phyloP scores from a whole-genome alignment of 2,113 vertebrate species.

The Thomomys bottae region DNA sequence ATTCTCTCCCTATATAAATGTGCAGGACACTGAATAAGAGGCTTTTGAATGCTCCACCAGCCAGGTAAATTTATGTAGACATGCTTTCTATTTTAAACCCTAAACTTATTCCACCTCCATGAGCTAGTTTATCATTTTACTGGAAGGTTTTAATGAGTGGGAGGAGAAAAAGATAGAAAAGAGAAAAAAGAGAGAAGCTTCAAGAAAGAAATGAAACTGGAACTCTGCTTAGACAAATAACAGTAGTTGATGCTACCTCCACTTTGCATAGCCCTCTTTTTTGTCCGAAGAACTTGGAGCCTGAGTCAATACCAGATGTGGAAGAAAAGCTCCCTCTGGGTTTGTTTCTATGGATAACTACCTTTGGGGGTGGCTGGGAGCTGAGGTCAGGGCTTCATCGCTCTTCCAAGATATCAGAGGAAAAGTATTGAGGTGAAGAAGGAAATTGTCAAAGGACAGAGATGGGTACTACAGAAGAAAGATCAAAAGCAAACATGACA shows the following conservation, averaged over 20 bases:
- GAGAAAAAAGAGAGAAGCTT: background rate
- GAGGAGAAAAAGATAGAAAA: conserved; percentile 49
- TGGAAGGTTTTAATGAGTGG: conserved; percentile 52
- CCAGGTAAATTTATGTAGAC: background rate
- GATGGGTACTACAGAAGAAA: background rate
- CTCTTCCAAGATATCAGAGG: conserved; percentile 19
- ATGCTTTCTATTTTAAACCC: conserved; percentile 46
- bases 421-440: background rate
- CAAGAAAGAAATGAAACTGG: conserved; percentile 41
- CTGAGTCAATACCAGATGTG: background rate
- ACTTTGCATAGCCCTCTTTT: background rate
- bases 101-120: conserved; percentile 24
- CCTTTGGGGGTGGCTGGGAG: background rate
- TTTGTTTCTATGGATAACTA: background rate
- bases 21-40: conserved; percentile 9
- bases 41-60: background rate
- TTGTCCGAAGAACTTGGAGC: conserved; percentile 20
- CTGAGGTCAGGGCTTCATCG: background rate
- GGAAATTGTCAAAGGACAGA: background rate
- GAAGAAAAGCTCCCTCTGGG: background rate
- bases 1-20: background rate
- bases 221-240: conserved; percentile 57
- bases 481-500: background rate
- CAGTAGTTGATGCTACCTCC: background rate
- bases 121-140: conserved; percentile 38